Evolutionary conservation across 1,140 invertebrate species (phyloP).

Genomic region (Psix sp.): DNA sequence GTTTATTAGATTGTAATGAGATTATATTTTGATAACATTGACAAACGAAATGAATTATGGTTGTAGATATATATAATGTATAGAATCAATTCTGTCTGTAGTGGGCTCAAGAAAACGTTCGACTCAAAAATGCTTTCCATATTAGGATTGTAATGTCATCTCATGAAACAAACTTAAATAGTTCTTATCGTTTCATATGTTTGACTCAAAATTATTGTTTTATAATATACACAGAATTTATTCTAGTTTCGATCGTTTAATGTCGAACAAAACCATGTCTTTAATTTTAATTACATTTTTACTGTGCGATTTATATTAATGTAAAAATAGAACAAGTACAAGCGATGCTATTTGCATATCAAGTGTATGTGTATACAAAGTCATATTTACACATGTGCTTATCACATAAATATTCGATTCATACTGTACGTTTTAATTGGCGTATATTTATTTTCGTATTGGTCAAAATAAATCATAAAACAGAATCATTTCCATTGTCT

Average conservation of each 20-base stretch:
- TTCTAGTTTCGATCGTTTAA: slow-evolving; percentile 29
- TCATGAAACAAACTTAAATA: neutral
- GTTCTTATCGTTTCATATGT: no score
- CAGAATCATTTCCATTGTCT: neutral
- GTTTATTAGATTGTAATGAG: no score
- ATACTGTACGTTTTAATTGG: slow-evolving; percentile 1
- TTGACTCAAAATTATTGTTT: slow-evolving; percentile 6
- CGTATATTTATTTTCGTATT: slow-evolving; percentile 23
- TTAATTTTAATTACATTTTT: neutral
- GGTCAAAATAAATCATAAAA: neutral
- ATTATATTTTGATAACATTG: no score
- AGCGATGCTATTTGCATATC: slow-evolving; percentile 5
- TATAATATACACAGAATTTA: slow-evolving; percentile 31
- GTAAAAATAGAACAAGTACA: slow-evolving; percentile 20
- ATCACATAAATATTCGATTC: slow-evolving; percentile 2
- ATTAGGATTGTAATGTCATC: neutral
- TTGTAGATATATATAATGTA: no score
- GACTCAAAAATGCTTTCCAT: no score
- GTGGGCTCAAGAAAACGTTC: no score
- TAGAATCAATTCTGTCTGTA: no score
- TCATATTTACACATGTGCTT: slow-evolving; percentile 28
- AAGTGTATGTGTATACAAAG: slow-evolving; percentile 17
- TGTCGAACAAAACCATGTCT: slow-evolving; percentile 1
- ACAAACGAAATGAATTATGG: no score
- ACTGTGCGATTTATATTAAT: slow-evolving; percentile 4